These are phyloP conservation scores for Drosophila quasianomalipes DNA, from an alignment of 2,888 invertebrate species.

Conservation along the genomic window DNA sequence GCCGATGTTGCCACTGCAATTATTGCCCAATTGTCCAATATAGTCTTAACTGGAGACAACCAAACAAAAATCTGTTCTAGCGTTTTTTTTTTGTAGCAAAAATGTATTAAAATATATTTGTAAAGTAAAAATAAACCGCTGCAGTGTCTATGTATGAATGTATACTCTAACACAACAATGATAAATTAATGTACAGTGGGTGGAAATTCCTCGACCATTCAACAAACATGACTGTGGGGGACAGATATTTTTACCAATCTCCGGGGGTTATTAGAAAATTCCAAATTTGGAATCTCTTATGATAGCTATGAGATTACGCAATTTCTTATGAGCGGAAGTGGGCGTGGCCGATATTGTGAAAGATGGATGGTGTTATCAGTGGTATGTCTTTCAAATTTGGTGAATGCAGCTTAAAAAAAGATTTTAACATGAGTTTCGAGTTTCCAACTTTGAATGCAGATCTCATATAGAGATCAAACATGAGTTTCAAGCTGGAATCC, in stretches of 20 bases:
- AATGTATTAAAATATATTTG: slow-evolving; percentile 41
- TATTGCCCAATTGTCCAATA: slow-evolving; percentile 17
- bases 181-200: neutral
- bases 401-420: neutral
- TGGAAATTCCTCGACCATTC: neutral
- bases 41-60: neutral
- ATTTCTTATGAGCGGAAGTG: no score
- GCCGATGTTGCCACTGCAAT: slow-evolving; percentile 25
- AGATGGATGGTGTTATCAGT: neutral
- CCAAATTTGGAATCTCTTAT: no score
- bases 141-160: slow-evolving; percentile 48
- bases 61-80: slow-evolving; percentile 18
- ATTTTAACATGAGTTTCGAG: neutral
- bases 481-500: neutral
- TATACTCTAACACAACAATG: slow-evolving; percentile 23
- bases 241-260: no score
- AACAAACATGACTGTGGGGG: neutral
- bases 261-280: neutral
- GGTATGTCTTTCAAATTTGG: no score
- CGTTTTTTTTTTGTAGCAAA: slow-evolving; percentile 37
- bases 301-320: no score
- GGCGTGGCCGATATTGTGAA: neutral
- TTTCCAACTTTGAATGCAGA: neutral
- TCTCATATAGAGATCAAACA: neutral
- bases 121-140: slow-evolving; percentile 44